Conservation (phyloP, 2,797 vertebrate species). For the Coluber constrictor region DNA sequence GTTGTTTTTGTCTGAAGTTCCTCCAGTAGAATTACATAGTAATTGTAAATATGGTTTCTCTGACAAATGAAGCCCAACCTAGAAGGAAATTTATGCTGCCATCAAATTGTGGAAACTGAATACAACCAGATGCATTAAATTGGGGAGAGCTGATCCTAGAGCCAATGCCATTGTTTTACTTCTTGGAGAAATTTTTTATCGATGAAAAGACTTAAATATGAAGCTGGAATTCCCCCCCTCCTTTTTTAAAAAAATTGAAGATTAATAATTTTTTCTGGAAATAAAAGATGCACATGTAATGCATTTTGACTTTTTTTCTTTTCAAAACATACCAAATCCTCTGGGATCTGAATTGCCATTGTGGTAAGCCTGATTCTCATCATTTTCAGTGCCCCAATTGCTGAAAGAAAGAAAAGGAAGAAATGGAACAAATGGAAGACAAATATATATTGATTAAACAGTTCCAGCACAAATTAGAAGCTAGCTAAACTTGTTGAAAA, state of each 20-base stretch:
- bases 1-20: background rate
- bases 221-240: too few species aligned
- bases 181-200: background rate
- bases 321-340: conserved; percentile 83
- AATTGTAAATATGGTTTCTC: background rate
- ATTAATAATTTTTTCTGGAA: background rate
- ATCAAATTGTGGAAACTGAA: background rate
- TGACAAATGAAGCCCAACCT: background rate
- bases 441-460: background rate
- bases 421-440: conserved; percentile 33
- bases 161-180: background rate
- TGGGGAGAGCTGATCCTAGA: background rate
- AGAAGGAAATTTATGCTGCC: background rate
- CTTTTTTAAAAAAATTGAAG: too few species aligned
- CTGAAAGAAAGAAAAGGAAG: conserved; percentile 66
- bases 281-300: background rate
- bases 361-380: conserved; percentile 87
- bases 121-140: background rate
- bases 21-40: background rate
- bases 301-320: conserved; percentile 12
- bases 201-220: background rate
- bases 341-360: conserved; percentile 94
- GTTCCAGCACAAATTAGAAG: background rate
- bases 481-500: background rate
- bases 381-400: conserved; percentile 95